Evolutionary conservation across 2,888 invertebrate genomes (phyloP).

Genomic region (Eilema depressum): DNA sequence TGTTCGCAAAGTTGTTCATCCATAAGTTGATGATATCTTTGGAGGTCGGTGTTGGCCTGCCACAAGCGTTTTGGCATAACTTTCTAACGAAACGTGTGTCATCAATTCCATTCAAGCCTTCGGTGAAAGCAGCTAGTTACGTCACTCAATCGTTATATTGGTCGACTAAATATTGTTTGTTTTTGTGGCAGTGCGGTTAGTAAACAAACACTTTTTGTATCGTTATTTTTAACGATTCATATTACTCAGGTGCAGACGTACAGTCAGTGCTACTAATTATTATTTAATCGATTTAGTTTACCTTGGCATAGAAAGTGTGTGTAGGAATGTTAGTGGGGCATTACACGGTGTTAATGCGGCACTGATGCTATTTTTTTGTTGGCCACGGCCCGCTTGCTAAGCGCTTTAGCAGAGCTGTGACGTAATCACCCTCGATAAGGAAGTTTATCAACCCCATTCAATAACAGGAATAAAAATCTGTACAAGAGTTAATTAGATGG

Average conservation of each 20-base stretch:
- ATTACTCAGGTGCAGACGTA: neutral
- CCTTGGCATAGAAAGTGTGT: slow-evolving; percentile 1
- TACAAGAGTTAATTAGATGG: neutral
- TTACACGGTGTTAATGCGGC: slow-evolving; percentile 2
- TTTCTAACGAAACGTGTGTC: slow-evolving; percentile 63
- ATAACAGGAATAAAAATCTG: neutral
- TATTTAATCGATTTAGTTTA: neutral
- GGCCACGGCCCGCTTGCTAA: neutral
- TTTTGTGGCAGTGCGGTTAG: neutral
- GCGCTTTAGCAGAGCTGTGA: neutral
- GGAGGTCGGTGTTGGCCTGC: slow-evolving; percentile 6
- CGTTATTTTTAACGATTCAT: neutral
- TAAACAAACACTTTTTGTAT: neutral
- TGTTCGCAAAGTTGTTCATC: neutral
- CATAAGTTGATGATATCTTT: slow-evolving; percentile 3
- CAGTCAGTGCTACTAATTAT: neutral
- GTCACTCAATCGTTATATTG: slow-evolving; percentile 43
- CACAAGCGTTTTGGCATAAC: slow-evolving; percentile 45
- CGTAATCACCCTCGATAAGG: neutral
- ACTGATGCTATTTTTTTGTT: neutral
- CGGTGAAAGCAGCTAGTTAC: slow-evolving; percentile 60
- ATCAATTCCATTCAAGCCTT: slow-evolving; percentile 57
- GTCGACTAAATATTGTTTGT: slow-evolving; percentile 26
- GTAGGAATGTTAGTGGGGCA: slow-evolving; percentile 1
- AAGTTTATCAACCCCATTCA: neutral